Evolutionary conservation across 2,888 invertebrate species (phyloP).

Genomic region (Hanleya hanleyi): DNA sequence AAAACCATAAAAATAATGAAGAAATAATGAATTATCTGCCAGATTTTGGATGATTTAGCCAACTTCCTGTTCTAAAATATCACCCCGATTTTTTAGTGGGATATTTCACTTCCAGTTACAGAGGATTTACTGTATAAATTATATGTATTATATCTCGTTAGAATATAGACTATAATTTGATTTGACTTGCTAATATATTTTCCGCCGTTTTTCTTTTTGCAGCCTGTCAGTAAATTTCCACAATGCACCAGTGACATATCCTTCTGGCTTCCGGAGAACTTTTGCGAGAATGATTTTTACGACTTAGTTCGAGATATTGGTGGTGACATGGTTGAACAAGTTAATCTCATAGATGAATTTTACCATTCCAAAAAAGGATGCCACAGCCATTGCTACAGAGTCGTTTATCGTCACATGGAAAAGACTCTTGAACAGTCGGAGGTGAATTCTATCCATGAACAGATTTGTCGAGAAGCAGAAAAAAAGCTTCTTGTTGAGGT

Average conservation of each 20-base stretch:
- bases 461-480: conserved; percentile 80
- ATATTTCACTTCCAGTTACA: too few species aligned
- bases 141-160: too few species aligned
- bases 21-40: too few species aligned
- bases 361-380: conserved; percentile 86
- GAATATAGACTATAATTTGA: too few species aligned
- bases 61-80: too few species aligned
- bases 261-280: conserved; percentile 89
- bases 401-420: conserved; percentile 94
- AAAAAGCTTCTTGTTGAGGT: conserved; percentile 75
- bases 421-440: conserved; percentile 89
- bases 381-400: conserved; percentile 91
- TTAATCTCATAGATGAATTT: conserved; percentile 89
- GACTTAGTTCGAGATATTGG: conserved; percentile 91
- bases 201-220: conserved; percentile 54
- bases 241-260: conserved; percentile 94
- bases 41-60: too few species aligned
- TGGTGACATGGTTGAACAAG: conserved; percentile 96
- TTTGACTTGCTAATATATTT: neutral
- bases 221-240: conserved; percentile 88
- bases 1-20: too few species aligned
- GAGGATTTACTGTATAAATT: too few species aligned
- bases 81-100: too few species aligned
- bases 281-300: conserved; percentile 77
- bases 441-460: conserved; percentile 87